phyloP scores from a whole-genome alignment of 1,140 invertebrate genomes.

The Hylyphantes graminicola region DNA sequence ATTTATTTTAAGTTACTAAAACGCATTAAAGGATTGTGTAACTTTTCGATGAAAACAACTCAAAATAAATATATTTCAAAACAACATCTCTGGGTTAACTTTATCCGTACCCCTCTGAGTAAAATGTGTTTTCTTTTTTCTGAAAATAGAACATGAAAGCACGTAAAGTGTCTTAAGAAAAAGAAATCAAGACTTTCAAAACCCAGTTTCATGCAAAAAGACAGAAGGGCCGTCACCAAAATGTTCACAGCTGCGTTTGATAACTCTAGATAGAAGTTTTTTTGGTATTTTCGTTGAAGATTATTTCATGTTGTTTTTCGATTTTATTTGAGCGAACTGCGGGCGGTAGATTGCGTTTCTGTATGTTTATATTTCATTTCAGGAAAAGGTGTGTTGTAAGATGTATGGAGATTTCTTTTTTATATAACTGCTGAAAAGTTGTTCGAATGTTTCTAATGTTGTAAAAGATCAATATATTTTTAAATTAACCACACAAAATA shows the following conservation, averaged over 20 bases:
- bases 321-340: constrained; percentile 48
- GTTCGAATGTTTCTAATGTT: too few species aligned
- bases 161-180: constrained; percentile 36
- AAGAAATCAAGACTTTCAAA: constrained; percentile 32
- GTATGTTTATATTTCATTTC: neutral
- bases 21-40: constrained; percentile 30
- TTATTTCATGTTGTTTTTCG: constrained; percentile 25
- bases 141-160: neutral
- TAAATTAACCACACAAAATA: too few species aligned
- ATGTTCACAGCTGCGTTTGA: constrained; percentile 47
- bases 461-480: too few species aligned
- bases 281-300: constrained; percentile 8
- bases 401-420: too few species aligned
- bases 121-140: constrained; percentile 8
- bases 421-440: too few species aligned
- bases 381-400: too few species aligned
- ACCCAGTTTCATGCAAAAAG: constrained; percentile 27
- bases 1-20: constrained; percentile 9
- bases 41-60: constrained; percentile 10
- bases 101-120: neutral
- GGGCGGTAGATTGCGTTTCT: constrained; percentile 51
- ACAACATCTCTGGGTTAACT: constrained; percentile 47
- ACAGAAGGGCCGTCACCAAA: constrained; percentile 10
- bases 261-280: constrained; percentile 32
- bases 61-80: constrained; percentile 31